Conservation (phyloP, 2,113 vertebrate species). For the Poeciliopsis retropinna region DNA sequence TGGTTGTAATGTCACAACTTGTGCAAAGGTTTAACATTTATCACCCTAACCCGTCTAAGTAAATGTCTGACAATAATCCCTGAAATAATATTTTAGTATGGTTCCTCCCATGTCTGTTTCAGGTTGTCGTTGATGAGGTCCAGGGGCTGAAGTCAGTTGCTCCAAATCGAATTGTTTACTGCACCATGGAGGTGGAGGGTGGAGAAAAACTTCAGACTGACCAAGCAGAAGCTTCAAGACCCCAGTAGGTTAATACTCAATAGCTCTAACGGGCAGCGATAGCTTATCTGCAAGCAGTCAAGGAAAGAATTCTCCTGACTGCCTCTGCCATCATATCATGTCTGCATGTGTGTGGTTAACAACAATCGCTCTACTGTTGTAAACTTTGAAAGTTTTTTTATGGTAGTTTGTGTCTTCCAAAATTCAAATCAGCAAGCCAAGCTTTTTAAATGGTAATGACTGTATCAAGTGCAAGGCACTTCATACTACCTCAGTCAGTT, state of each 20-base stretch:
- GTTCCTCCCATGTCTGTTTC: slow-evolving; percentile 23
- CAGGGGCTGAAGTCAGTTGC: slow-evolving; percentile 93
- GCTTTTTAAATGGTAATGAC: no score
- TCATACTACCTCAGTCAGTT: no score
- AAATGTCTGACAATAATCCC: neutral
- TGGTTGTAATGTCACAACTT: neutral
- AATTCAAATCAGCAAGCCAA: no score
- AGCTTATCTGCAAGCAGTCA: neutral
- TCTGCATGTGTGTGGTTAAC: no score
- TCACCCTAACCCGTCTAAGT: no score
- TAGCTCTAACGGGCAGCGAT: no score
- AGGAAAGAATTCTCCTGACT: neutral
- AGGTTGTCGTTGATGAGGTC: slow-evolving; percentile 97
- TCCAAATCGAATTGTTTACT: slow-evolving; percentile 95
- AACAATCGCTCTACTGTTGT: no score
- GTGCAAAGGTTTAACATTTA: neutral
- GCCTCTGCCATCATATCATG: no score
- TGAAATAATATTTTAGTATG: neutral
- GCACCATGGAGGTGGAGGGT: slow-evolving; percentile 99
- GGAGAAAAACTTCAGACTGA: slow-evolving; percentile 98
- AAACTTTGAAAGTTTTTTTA: no score
- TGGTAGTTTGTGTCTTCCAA: no score
- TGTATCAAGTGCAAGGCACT: no score
- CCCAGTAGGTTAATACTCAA: slow-evolving; percentile 83
- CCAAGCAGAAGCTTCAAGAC: slow-evolving; percentile 96